Evolutionary conservation across 2,797 vertebrate genomes (phyloP), one percentile per base, ranked within the genome.

Genomic region (Chromis chromis): DNA sequence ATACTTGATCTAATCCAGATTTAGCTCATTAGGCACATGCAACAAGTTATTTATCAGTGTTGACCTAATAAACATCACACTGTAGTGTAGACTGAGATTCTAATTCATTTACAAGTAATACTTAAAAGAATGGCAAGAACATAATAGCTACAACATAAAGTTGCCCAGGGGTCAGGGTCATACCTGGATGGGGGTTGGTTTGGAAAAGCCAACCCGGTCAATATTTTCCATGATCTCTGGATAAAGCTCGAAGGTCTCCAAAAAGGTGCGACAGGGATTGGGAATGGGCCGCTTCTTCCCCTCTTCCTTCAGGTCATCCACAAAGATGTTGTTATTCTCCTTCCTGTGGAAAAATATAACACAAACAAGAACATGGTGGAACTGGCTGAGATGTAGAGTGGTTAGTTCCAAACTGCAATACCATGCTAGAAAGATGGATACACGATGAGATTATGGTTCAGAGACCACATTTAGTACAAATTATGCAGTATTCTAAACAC

Each of bases 121-220:
- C 36, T 3, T 39, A 3, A 39, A 39, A 14, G 40, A 14, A 42
- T 6, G 14, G 40, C 3, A 1, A 16, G 13, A 42, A 42, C 4
- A 17, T 4, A 42, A 40, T 14, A 40, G 14, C 11, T 40, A 16
- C 13, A 42, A 4, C 4, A 10, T 12, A 16, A 39, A n/a, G 27
- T 0, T 55, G 7, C 3, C 31, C n/a, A 14, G 10, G 6, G 61
- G 25, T 1, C 25, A 6, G 4, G 0, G 6, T 48, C 52, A 42
- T 95, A 99, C 98, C 96, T 99, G 98, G 86, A 99, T 97, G 24
- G 98, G 97, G 5, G 97, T 98, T 67, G 98, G 98, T 57, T 93
- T 97, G 62, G 86, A 57, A 88, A 99, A 99, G 11, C 97, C 97
- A 74, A 94, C 95, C 83, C 89, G 93, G 46, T 91, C 86, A 80